These are phyloP conservation scores for Stegastes partitus DNA, from an alignment of 2,113 vertebrate species.

Conservation along the genomic window DNA sequence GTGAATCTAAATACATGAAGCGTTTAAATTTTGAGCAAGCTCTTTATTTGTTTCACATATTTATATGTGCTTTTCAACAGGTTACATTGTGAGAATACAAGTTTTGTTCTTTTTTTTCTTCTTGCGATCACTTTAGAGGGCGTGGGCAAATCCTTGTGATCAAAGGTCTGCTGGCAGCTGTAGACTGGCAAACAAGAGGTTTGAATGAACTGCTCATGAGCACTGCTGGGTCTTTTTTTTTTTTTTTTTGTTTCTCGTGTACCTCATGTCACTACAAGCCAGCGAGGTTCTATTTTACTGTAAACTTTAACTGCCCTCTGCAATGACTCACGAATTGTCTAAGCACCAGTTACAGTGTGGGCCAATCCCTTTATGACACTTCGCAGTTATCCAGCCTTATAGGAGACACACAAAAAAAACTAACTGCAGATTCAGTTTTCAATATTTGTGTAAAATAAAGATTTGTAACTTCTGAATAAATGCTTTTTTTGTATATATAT, in stretches of 20 bases:
- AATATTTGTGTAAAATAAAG: slow-evolving; percentile 61
- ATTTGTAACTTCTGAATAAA: slow-evolving; percentile 65
- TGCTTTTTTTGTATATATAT: slow-evolving; percentile 43
- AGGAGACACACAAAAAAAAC: slow-evolving; percentile 1
- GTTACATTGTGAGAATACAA: slow-evolving; percentile 68
- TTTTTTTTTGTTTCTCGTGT: slow-evolving; percentile 12
- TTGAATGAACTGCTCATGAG: slow-evolving; percentile 35
- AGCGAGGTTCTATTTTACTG: slow-evolving; percentile 33
- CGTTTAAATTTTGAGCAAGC: slow-evolving; percentile 40
- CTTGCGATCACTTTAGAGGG: slow-evolving; percentile 21
- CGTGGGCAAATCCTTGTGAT: slow-evolving; percentile 44
- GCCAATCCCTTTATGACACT: neutral
- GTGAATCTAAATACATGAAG: slow-evolving; percentile 12
- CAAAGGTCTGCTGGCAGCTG: slow-evolving; percentile 58
- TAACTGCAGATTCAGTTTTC: slow-evolving; percentile 25
- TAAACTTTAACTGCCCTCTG: slow-evolving; percentile 49
- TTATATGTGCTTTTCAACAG: slow-evolving; percentile 64
- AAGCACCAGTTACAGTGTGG: slow-evolving; percentile 29
- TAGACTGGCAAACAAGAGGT: slow-evolving; percentile 37
- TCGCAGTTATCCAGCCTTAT: slow-evolving; percentile 15
- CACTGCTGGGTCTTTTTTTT: slow-evolving; percentile 5
- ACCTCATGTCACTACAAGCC: slow-evolving; percentile 44
- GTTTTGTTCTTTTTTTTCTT: neutral
- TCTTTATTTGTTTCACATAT: slow-evolving; percentile 67
- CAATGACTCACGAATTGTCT: slow-evolving; percentile 39